A percentile compares a stretch with the other conserved stretches of the same genome.
phyloP scores from a whole-genome alignment of 2,888 invertebrate species.

The Lydus trimaculatus region DNA sequence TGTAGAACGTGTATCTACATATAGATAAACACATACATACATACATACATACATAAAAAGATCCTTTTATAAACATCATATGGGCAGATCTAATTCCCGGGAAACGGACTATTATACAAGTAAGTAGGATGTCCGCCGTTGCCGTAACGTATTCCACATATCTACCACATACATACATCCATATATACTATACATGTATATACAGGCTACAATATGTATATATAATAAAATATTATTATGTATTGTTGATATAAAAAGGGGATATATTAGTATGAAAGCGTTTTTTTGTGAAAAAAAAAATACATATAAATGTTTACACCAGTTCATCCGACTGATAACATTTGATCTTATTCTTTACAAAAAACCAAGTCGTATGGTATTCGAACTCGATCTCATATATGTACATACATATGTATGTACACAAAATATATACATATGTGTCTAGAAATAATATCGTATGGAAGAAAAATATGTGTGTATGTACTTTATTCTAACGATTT shows the following conservation, averaged over 20 bases:
- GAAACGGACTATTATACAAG: slow-evolving; percentile 54
- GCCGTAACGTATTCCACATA: slow-evolving; percentile 18
- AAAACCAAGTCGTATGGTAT: slow-evolving; percentile 26
- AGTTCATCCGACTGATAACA: slow-evolving; percentile 37
- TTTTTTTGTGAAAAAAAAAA: slow-evolving; percentile 30
- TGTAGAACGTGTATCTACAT: background rate
- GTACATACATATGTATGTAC: slow-evolving; percentile 2
- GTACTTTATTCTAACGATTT: no score
- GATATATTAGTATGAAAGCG: slow-evolving; percentile 25
- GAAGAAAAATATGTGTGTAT: background rate
- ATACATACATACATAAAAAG: background rate
- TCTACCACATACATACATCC: background rate
- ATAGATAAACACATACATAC: background rate
- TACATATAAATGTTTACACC: slow-evolving; percentile 36
- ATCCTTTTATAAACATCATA: slow-evolving; percentile 29
- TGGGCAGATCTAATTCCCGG: slow-evolving; percentile 51
- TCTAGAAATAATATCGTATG: background rate
- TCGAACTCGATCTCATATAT: slow-evolving; percentile 19
- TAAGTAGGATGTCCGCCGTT: slow-evolving; percentile 56
- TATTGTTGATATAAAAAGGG: slow-evolving; percentile 21
- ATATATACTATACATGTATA: no score
- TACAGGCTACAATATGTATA: no score
- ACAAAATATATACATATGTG: background rate
- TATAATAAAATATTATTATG: slow-evolving; percentile 12
- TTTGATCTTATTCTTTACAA: slow-evolving; percentile 35